These are phyloP conservation scores for Pyrrhia umbra DNA, from an alignment of 2,888 invertebrate genomes.

Conservation along the genomic window DNA sequence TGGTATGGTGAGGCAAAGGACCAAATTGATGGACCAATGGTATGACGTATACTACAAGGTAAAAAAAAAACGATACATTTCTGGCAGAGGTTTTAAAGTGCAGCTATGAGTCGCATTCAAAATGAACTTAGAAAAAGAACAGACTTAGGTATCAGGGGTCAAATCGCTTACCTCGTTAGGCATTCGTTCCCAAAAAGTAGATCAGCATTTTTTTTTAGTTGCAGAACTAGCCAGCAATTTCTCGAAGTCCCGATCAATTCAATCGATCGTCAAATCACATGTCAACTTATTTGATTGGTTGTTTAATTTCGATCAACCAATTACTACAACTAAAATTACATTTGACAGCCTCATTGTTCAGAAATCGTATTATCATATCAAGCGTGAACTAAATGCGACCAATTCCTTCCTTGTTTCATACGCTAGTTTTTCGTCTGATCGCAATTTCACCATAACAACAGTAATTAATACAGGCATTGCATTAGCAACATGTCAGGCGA, in stretches of 20 bases:
- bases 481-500: conserved; percentile 46
- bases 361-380: neutral
- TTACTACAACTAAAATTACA: neutral
- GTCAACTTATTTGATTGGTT: neutral
- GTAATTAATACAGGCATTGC: conserved; percentile 56
- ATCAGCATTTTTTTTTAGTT: no score
- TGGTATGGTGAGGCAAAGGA: no score
- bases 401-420: conserved; percentile 14
- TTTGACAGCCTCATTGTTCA: neutral
- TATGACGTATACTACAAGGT: no score
- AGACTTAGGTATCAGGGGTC: no score
- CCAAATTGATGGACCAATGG: no score
- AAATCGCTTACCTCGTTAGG: no score
- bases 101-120: no score
- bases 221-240: no score
- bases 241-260: neutral
- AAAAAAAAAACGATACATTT: no score
- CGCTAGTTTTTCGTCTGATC: conserved; percentile 31
- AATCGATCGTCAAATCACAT: neutral
- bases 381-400: neutral
- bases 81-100: no score
- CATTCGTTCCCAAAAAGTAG: no score
- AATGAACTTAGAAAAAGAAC: no score
- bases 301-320: neutral
- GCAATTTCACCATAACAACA: conserved; percentile 56